Evolutionary conservation across 2,888 invertebrate genomes (phyloP), one percentile per base, ranked within the genome.

Genomic region (Cryptosula pallasiana): DNA sequence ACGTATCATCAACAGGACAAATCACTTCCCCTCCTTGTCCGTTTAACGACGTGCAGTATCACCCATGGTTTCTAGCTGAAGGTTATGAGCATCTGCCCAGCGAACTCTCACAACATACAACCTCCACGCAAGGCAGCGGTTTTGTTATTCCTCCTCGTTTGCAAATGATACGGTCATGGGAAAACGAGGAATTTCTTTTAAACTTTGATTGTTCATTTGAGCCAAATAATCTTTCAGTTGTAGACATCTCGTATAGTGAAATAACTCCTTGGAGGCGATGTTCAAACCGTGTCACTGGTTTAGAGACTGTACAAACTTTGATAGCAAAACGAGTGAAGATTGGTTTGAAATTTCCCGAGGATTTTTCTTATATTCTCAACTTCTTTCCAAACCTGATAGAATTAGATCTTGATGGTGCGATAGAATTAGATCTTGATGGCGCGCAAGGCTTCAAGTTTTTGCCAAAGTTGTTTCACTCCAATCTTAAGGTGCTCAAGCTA

Each of bases 11-110:
- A 45, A 45, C 20, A 5, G 9, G 20, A 45, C 5, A 20, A 13
- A 5, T 13, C 5, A 45, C 45, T 20, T 5, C 20, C 45, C 9
- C 45, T 45, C 5, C 9, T 45, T 57, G 57, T 57, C 25, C 57
- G 5, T 23, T 16, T 23, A 5, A 9, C 13, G 20, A 16, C 57
- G 5, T 25, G 5, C 57, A 9, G 5, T 25, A 57, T 57, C 57
- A 57, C n/a, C 57, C 57, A 25, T 57, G 57, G 57, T 57, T 57
- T 57, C 57, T 57, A n/a, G 20, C 57, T 5, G 25, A 5, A 16
- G 57, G n/a, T 57, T 23, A 57, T 23, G 13, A 57, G 5, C 20
- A 23, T 16, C 25, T 57, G 5, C 57, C 57, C n/a, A n/a, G n/a
- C n/a, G n/a, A n/a, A n/a, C n/a, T n/a, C n/a, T n/a, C n/a, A n/a